Conservation (phyloP, 2,888 invertebrate species). For the Sphaerophoria taeniata region DNA sequence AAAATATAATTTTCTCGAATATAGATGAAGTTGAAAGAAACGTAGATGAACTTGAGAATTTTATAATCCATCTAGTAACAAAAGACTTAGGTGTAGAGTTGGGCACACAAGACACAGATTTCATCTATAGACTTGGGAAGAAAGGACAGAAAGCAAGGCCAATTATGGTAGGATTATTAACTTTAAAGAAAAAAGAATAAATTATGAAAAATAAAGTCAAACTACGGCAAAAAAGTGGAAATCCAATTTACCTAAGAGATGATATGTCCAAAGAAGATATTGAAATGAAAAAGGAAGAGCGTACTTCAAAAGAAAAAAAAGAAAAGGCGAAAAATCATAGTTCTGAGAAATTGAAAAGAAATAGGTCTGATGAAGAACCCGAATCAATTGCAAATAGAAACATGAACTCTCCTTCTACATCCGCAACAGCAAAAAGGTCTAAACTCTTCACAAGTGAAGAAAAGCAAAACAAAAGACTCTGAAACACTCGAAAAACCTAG, state of each 20-base stretch:
- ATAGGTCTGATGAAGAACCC: constrained; percentile 3
- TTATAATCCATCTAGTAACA: background rate
- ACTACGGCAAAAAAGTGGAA: too few species aligned
- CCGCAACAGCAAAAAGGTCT: too few species aligned
- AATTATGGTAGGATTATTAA: too few species aligned
- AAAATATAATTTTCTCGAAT: constrained; percentile 9
- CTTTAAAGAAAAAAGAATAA: too few species aligned
- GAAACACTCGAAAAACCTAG: too few species aligned
- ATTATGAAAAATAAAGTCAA: too few species aligned
- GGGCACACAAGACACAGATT: background rate
- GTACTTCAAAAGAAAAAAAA: background rate
- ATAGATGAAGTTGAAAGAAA: background rate
- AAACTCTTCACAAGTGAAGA: too few species aligned
- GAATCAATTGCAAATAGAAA: background rate
- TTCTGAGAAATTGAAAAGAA: background rate
- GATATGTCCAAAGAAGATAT: constrained; percentile 9
- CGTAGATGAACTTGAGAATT: background rate
- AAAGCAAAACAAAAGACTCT: too few species aligned
- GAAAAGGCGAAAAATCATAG: background rate
- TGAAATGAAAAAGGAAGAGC: background rate
- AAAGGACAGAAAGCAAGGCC: too few species aligned
- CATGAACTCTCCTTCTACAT: background rate
- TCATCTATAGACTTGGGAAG: background rate
- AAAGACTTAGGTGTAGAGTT: background rate
- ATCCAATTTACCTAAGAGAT: background rate